phyloP scores from a whole-genome alignment of 1,140 invertebrate species.

The Phymorhynchus buccinoides region DNA sequence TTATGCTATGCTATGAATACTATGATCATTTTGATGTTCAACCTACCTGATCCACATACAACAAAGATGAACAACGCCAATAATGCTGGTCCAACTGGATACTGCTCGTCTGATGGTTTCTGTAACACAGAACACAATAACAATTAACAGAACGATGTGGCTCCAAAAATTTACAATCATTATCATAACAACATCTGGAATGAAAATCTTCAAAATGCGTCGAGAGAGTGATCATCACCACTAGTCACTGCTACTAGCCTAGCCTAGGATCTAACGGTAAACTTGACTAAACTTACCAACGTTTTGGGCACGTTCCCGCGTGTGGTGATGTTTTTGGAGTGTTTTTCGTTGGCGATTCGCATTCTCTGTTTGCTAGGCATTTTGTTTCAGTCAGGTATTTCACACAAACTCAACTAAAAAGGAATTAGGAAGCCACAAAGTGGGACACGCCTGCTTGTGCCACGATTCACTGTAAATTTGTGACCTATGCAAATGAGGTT shows the following conservation, averaged over 20 bases:
- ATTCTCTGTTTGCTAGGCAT: slow-evolving; percentile 98
- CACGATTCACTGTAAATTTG: slow-evolving; percentile 31
- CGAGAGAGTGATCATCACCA: too few relatives aligned
- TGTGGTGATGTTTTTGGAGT: slow-evolving; percentile 94
- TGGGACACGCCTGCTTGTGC: background rate
- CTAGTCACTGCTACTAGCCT: too few relatives aligned
- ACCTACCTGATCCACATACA: slow-evolving; percentile 93
- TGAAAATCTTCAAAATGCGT: too few relatives aligned
- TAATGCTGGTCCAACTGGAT: slow-evolving; percentile 97
- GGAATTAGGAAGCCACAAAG: background rate
- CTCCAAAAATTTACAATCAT: too few relatives aligned
- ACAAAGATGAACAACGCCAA: slow-evolving; percentile 97
- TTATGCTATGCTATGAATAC: too few relatives aligned
- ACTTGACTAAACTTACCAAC: slow-evolving; percentile 91
- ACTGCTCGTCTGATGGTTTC: slow-evolving; percentile 93
- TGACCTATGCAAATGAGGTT: slow-evolving; percentile 28
- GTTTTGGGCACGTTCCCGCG: slow-evolving; percentile 98
- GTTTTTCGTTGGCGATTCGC: slow-evolving; percentile 97
- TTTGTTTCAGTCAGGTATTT: slow-evolving; percentile 40
- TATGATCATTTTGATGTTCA: too few relatives aligned
- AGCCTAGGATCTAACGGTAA: too few relatives aligned
- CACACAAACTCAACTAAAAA: background rate
- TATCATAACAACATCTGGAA: too few relatives aligned
- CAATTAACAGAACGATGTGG: background rate
- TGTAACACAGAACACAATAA: slow-evolving; percentile 74